These are phyloP conservation scores for Amyelois transitella DNA, from an alignment of 1,140 invertebrate genomes.

Conservation along the genomic window DNA sequence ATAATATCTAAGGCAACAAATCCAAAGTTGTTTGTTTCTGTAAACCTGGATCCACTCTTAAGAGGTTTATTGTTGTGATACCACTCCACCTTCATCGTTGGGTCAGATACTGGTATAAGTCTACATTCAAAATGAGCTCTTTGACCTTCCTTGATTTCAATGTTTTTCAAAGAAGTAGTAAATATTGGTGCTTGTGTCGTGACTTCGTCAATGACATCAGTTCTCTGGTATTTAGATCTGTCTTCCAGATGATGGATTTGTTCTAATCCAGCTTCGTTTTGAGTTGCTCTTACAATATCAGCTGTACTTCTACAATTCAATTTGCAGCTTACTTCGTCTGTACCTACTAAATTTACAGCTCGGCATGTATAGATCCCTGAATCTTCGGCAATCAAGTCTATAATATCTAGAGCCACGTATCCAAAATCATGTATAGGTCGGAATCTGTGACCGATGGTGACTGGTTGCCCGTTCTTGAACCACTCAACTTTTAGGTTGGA, in stretches of 20 bases:
- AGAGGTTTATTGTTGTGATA: conserved; percentile 93
- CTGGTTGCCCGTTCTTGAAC: conserved; percentile 92
- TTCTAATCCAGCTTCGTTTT: conserved; percentile 88
- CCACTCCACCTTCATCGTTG: conserved; percentile 98
- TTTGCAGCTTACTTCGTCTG: conserved; percentile 87
- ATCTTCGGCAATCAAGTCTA: conserved; percentile 94
- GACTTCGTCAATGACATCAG: conserved; percentile 85
- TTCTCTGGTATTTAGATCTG: conserved; percentile 82
- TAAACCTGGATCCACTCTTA: conserved; percentile 91
- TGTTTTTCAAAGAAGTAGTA: conserved; percentile 91
- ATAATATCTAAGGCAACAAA: conserved; percentile 95
- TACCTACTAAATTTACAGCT: conserved; percentile 90
- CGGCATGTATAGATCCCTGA: conserved; percentile 94
- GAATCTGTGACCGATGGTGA: conserved; percentile 92
- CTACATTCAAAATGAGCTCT: conserved; percentile 97
- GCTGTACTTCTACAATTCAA: conserved; percentile 82
- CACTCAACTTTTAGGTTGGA: conserved; percentile 94
- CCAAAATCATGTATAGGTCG: conserved; percentile 97
- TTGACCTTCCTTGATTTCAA: conserved; percentile 96
- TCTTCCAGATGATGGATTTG: conserved; percentile 93
- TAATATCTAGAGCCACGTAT: conserved; percentile 93
- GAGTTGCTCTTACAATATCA: conserved; percentile 87
- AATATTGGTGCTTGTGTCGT: conserved; percentile 93
- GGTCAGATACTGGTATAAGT: conserved; percentile 96
- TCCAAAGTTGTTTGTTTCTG: conserved; percentile 95